Conservation (phyloP, 2,888 invertebrate species). For the Harmothoe impar region DNA sequence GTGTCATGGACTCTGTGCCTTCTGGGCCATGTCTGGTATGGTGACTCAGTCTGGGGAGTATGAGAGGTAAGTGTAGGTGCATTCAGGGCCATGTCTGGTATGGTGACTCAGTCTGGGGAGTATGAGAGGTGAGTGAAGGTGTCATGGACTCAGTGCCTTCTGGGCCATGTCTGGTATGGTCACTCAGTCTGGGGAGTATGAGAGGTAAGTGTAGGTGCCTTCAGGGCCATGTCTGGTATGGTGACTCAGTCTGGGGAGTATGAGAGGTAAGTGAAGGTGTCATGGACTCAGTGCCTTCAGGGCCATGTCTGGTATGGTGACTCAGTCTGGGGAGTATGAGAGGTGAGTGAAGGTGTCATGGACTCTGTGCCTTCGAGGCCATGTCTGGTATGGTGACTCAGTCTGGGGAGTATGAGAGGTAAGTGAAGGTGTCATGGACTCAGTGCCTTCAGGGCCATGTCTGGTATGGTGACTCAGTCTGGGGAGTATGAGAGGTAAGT, state of each 20-base stretch:
- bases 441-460: too few species aligned
- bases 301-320: neutral
- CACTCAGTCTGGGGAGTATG: too few species aligned
- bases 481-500: too few species aligned
- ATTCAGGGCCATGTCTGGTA: neutral
- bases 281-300: too few species aligned
- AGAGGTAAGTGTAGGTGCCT: too few species aligned
- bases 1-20: too few species aligned
- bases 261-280: slow-evolving; percentile 40
- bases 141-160: slow-evolving; percentile 86
- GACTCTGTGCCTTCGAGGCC: slow-evolving; percentile 84
- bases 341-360: too few species aligned
- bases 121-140: slow-evolving; percentile 54
- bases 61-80: slow-evolving; percentile 40
- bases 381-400: neutral
- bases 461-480: too few species aligned
- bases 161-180: neutral
- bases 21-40: neutral
- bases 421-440: too few species aligned
- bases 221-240: neutral
- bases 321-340: slow-evolving; percentile 51
- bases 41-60: slow-evolving; percentile 50
- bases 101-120: slow-evolving; percentile 38
- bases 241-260: slow-evolving; percentile 50
- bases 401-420: too few species aligned